phyloP scores from a whole-genome alignment of 1,140 invertebrate species.

The Drosophila ambigua region DNA sequence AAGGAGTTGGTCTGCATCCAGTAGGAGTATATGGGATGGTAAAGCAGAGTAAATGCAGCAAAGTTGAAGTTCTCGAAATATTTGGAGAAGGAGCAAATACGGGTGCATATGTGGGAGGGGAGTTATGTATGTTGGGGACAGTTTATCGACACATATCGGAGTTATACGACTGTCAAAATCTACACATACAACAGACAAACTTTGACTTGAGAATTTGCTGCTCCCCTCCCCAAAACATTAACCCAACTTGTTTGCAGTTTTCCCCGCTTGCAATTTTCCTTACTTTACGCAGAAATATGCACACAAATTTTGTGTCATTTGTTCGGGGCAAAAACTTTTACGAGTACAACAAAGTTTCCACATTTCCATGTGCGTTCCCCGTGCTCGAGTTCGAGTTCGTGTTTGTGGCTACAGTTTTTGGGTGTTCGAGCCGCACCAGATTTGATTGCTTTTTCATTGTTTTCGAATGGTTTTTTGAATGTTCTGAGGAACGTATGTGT shows the following conservation, averaged over 20 bases:
- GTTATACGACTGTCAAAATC: conserved; percentile 50
- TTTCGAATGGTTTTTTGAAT: conserved; percentile 70
- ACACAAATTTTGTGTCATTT: conserved; percentile 56
- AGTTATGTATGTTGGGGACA: conserved; percentile 10
- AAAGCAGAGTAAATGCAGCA: not conserved
- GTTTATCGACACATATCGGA: conserved; percentile 60
- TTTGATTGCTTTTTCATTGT: conserved; percentile 81
- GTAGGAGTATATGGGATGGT: not conserved
- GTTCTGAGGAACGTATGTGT: conserved; percentile 41
- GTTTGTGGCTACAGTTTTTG: conserved; percentile 38
- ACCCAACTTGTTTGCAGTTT: conserved; percentile 50
- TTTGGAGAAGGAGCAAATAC: no score
- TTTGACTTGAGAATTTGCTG: conserved; percentile 37
- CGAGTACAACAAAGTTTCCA: conserved; percentile 54
- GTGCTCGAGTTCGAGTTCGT: not conserved
- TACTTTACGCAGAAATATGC: conserved; percentile 56
- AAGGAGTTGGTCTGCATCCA: conserved; percentile 11
- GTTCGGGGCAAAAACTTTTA: conserved; percentile 31
- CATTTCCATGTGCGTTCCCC: conserved; percentile 34
- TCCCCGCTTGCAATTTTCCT: conserved; percentile 26
- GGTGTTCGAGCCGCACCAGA: conserved; percentile 17
- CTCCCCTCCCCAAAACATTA: conserved; percentile 29
- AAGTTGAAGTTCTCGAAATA: no score
- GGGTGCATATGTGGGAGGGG: no score
- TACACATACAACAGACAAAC: conserved; percentile 49